These are phyloP conservation scores for Orientallactaga bullata DNA, from an alignment of 2,113 vertebrate species.

Conservation along the genomic window DNA sequence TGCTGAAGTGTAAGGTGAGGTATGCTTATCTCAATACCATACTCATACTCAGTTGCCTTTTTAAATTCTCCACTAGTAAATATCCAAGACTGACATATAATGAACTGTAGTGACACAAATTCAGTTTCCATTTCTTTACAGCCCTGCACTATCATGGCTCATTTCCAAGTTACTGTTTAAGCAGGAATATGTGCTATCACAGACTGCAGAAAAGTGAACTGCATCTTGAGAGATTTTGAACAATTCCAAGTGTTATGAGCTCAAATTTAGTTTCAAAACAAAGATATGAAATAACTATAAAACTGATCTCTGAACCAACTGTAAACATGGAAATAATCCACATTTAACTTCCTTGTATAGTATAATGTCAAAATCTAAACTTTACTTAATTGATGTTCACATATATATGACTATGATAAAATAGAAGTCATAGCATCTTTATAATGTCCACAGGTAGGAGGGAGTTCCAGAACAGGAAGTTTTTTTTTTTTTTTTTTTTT, in stretches of 20 bases:
- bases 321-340: neutral
- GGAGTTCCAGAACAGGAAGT: neutral
- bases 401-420: neutral
- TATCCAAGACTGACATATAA: neutral
- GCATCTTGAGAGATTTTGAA: neutral
- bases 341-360: neutral
- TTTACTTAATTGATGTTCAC: neutral
- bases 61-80: conserved; percentile 44
- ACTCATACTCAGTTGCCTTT: neutral
- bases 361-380: neutral
- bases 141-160: neutral
- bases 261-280: neutral
- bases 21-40: neutral
- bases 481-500: conserved; percentile 2
- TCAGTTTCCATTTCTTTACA: conserved; percentile 9
- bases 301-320: neutral
- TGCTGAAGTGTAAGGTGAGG: neutral
- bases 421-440: neutral
- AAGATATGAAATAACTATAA: neutral
- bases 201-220: neutral
- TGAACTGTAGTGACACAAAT: neutral
- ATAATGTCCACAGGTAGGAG: neutral
- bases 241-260: neutral
- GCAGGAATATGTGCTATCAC: neutral
- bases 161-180: neutral